These are phyloP conservation scores for Oophaga pumilio DNA, from an alignment of 2,113 vertebrate genomes.

Conservation along the genomic window DNA sequence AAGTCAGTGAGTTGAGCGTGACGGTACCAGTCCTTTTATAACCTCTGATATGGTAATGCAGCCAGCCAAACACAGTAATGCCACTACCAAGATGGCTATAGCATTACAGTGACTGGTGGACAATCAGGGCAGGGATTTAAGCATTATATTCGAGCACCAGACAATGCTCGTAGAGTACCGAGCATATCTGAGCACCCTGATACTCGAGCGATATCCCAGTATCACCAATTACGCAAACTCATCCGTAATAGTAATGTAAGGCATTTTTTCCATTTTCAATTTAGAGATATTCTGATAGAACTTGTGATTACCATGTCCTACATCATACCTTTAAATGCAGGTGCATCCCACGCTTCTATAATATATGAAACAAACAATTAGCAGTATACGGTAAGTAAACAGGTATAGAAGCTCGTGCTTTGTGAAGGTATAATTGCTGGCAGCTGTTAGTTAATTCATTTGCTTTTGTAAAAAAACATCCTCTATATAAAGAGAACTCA, in stretches of 20 bases:
- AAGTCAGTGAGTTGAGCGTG: too few relatives aligned
- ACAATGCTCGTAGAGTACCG: too few relatives aligned
- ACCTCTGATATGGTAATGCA: too few relatives aligned
- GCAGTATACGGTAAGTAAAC: neutral
- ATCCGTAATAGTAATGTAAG: neutral
- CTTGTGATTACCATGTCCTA: neutral
- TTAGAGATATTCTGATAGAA: neutral
- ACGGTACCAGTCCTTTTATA: too few relatives aligned
- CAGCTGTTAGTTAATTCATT: slow-evolving; percentile 16
- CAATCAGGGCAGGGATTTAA: too few relatives aligned
- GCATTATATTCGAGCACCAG: too few relatives aligned
- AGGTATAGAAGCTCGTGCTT: neutral
- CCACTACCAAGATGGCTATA: too few relatives aligned
- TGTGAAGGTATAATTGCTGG: slow-evolving; percentile 6
- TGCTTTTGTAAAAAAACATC: neutral
- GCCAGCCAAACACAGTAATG: too few relatives aligned
- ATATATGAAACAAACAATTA: slow-evolving; percentile 10
- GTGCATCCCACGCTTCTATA: slow-evolving; percentile 1
- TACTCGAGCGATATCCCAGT: too few relatives aligned
- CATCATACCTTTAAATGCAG: neutral
- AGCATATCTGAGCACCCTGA: too few relatives aligned
- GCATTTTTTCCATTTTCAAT: neutral
- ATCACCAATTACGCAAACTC: too few relatives aligned
- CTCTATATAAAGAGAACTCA: neutral
- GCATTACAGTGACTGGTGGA: too few relatives aligned